Evolutionary conservation across 2,797 vertebrate species (phyloP), one percentile per base, ranked within the genome.

Genomic region (Macrochelys suwanniensis): DNA sequence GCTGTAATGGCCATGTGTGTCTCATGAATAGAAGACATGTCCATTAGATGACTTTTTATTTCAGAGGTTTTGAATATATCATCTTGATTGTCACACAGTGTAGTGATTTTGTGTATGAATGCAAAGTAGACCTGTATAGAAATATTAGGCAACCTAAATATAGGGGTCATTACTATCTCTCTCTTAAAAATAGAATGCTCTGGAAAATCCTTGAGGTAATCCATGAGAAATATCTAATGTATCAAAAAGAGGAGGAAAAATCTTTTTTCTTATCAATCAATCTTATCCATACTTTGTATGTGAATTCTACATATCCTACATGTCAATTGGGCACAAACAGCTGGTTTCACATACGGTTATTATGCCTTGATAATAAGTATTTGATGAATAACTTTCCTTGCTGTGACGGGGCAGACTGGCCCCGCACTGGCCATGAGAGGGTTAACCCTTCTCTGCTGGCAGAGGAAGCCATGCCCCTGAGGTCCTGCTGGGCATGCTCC

Each of bases 301-400:
- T 84, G 80, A 82, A 50, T 79, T 82, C 49, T 84, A 79, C 81
- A 84, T 4, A 6, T 19, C 50, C 49, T 53, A 82, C 5, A 88
- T 84, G 76, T 56, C 68, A 84, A 68, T 92, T 77, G 85, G 79
- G 76, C 86, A n/a, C 0, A 68, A n/a, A 0, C 54, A n/a, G 19
- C 31, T 59, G 37, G 8, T 89, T 92, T 84, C 0, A 0, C 3
- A 8, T 59, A 47, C 80, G 77, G 65, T 53, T 80, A 81, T 87
- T 94, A 77, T n/a, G 86, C 80, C 31, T 92, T 80, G 6, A 68
- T 88, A 89, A 89, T 82, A 86, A 78, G 53, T n/a, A 76, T 94
- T 89, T 92, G 90, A 95, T 84, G 68, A 87, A 95, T 79, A 94
- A 71, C 76, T 92, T 68, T 88, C 53, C 33, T 96, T 95, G 87